Base-by-base conservation (phyloP, 2,888 invertebrate species). In the Lasioglossum morio region DNA sequence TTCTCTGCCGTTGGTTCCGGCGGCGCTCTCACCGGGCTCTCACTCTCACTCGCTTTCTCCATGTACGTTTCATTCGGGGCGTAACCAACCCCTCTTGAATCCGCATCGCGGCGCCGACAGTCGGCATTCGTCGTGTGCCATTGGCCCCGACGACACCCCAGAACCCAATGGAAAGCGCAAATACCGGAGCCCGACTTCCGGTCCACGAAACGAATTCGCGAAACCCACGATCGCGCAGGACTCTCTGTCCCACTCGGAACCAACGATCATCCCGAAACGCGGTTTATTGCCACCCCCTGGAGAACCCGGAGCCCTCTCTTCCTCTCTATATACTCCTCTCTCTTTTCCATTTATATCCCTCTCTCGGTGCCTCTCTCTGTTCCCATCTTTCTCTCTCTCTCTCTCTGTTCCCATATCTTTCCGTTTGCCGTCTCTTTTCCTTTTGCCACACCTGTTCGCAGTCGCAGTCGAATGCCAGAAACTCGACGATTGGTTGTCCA, bases 91-190 rank as follows among this genome's bases (percentile, higher is more conserved):
- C 94, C 92, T 90, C 91, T 92, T 90, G 92, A 88, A 86, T 87
- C 87, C 90, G 89, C 90, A 90, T 90, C 89, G 91, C 89, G 91
- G 85, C 91, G 86, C 89, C 92, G 92, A 93, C 94, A 94, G 92
- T 94, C 92, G 94, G 93, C 93, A 94, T 94, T 89, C 90, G 93
- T 89, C 89, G 93, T 94, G 93, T 94, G 93, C 94, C 94, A 95
- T 95, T 95, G 95, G 95, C 92, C 93, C 92, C 88, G 85, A 92
- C 93, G 94, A 94, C 94, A 95, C 92, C 94, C 95, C 92, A 92
- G 94, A 94, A 93, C 94, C 95, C 93, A 95, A 94, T 94, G 94
- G 92, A 92, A 92, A 92, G 92, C 92, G 92, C 94, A 94, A 94
- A 94, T 94, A 94, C 94, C n/a, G n/a, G 88, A 93, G 81, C 73